A percentile compares a stretch with the other conserved stretches of the same genome.
These are phyloP conservation scores for Eurystomus glaucurus DNA, from an alignment of 2,797 vertebrate genomes.

Conservation along the genomic window DNA sequence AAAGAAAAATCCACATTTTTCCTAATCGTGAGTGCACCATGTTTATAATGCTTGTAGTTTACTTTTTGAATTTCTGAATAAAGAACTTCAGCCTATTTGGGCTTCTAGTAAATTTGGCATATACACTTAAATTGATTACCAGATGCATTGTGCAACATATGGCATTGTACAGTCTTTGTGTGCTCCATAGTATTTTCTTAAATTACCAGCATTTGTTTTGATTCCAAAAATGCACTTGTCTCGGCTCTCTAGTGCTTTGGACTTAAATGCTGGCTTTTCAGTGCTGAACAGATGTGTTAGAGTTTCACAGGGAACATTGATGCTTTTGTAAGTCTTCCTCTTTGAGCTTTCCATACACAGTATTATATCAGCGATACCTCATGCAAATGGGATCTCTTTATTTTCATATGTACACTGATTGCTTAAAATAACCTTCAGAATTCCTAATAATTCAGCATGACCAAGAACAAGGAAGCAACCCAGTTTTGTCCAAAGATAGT, in stretches of 20 bases:
- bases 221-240: conserved; percentile 67
- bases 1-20: neutral
- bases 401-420: neutral
- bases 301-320: conserved; percentile 36
- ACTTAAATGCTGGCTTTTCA: conserved; percentile 66
- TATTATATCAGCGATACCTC: neutral
- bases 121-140: conserved; percentile 36
- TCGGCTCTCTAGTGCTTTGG: conserved; percentile 35
- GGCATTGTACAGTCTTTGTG: conserved; percentile 53
- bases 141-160: conserved; percentile 58
- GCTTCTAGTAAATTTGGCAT: conserved; percentile 29
- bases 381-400: neutral
- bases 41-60: conserved; percentile 28
- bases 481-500: neutral
- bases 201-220: conserved; percentile 68
- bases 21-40: neutral
- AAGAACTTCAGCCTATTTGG: conserved; percentile 35
- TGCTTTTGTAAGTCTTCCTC: conserved; percentile 34
- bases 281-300: conserved; percentile 65
- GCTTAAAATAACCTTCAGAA: conserved; percentile 17
- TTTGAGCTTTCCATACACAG: neutral
- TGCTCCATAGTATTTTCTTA: conserved; percentile 69
- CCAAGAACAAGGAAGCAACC: neutral
- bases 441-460: neutral
- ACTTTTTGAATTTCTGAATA: conserved; percentile 38